Percentiles rank a stretch among this genome's conserved stretches.
phyloP scores from a whole-genome alignment of 2,113 vertebrate genomes.

The Apaloderma vittatum region DNA sequence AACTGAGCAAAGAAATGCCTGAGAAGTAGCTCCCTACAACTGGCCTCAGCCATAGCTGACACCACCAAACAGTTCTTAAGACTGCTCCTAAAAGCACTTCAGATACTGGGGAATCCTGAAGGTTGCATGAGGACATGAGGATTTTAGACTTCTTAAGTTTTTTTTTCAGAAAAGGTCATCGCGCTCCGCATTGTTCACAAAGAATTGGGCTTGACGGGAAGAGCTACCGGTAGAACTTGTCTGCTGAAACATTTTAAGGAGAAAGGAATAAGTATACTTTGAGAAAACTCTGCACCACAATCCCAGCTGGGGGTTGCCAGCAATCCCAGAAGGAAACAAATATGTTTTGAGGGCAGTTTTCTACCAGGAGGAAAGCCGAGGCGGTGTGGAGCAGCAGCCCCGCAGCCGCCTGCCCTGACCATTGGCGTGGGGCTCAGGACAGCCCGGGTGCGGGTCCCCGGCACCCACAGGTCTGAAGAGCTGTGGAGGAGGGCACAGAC shows the following conservation, averaged over 20 bases:
- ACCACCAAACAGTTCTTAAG: neutral
- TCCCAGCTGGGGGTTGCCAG: neutral
- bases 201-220: neutral
- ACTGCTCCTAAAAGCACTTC: neutral
- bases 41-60: neutral
- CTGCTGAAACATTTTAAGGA: neutral
- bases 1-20: neutral
- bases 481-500: neutral
- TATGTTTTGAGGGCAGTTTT: neutral
- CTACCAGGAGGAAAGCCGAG: neutral
- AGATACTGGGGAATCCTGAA: neutral
- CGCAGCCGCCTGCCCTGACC: neutral
- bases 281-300: neutral
- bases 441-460: neutral
- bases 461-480: neutral
- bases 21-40: neutral
- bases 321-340: neutral
- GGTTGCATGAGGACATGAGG: neutral
- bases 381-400: neutral
- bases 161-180: neutral
- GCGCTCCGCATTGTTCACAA: rapidly evolving
- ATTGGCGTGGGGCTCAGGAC: neutral
- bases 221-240: neutral
- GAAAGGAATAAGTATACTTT: neutral
- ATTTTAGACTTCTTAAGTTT: neutral